These are phyloP conservation scores for Calonectris borealis DNA, from an alignment of 2,113 vertebrate genomes.

Conservation along the genomic window DNA sequence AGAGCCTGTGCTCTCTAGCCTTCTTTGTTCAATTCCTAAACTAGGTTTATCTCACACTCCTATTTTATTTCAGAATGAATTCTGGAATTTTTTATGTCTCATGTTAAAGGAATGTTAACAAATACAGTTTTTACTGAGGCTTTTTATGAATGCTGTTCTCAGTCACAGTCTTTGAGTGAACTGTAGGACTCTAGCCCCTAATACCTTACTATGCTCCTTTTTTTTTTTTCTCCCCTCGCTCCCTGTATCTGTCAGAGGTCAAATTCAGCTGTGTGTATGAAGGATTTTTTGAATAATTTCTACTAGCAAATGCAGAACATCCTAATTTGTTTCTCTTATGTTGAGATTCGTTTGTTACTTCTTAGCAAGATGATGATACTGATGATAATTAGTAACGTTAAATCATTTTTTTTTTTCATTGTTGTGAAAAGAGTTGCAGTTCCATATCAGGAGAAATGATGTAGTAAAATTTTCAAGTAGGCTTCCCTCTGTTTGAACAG, in stretches of 20 bases:
- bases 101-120: constrained; percentile 27
- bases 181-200: background rate
- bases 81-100: background rate
- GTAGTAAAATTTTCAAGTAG: background rate
- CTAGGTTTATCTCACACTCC: background rate
- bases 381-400: background rate
- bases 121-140: background rate
- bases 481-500: background rate
- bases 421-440: background rate
- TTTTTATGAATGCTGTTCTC: background rate
- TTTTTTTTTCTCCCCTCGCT: accelerated
- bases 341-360: background rate
- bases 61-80: constrained; percentile 15
- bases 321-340: background rate
- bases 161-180: background rate
- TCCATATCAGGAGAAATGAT: background rate
- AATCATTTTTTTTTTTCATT: background rate
- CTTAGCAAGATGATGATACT: background rate
- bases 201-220: background rate
- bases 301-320: background rate
- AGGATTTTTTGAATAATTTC: background rate
- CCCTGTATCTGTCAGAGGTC: background rate
- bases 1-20: background rate
- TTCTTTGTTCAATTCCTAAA: background rate
- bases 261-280: background rate